Conservation (phyloP, 1,140 invertebrate genomes). For the Cyclina sinensis region DNA sequence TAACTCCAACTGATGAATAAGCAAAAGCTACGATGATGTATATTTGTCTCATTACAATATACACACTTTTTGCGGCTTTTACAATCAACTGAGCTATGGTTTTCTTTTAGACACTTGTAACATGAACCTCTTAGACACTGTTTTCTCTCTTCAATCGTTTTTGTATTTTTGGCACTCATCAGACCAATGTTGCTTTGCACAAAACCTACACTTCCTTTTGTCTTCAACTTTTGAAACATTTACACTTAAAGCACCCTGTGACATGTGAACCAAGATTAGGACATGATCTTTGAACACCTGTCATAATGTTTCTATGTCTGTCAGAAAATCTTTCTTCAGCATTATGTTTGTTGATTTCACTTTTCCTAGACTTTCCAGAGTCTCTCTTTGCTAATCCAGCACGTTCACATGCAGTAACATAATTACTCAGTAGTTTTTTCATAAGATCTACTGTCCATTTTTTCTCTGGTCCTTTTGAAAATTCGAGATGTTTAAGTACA, state of each 20-base stretch:
- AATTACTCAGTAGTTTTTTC: not conserved
- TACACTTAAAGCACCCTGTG: not conserved
- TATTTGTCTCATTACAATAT: constrained; percentile 11
- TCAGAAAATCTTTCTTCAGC: not conserved
- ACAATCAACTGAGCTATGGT: not conserved
- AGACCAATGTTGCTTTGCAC: constrained; percentile 18
- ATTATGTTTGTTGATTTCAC: not conserved
- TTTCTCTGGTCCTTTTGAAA: not conserved
- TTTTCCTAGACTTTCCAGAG: not conserved
- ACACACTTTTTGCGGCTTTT: constrained; percentile 17
- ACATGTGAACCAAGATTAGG: no score
- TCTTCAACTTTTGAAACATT: not conserved
- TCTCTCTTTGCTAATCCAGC: not conserved
- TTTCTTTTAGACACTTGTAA: constrained; percentile 21
- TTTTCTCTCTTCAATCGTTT: not conserved
- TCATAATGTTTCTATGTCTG: no score
- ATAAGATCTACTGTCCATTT: not conserved
- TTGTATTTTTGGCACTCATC: constrained; percentile 10
- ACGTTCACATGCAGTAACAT: not conserved
- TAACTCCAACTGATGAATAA: not conserved
- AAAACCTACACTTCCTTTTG: constrained; percentile 9
- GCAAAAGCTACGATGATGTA: constrained; percentile 16
- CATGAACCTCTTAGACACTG: not conserved
- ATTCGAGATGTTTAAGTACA: not conserved
- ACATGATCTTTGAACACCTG: no score